Conservation (phyloP, 2,888 invertebrate genomes). For the Ectemnius continuus region DNA sequence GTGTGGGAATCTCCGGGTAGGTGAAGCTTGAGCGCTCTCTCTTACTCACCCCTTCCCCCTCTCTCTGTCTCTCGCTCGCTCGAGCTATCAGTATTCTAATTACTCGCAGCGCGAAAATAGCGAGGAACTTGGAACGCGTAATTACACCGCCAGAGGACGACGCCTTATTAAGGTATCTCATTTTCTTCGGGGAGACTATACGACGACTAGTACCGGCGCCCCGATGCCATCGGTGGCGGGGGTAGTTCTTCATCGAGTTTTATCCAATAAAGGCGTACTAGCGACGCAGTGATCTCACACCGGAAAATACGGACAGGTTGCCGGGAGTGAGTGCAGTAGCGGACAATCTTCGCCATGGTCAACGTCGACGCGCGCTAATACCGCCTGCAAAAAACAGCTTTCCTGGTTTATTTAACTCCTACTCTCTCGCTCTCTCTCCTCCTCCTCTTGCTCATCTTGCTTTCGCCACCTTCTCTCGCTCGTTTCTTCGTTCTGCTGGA, state of each 20-base stretch:
- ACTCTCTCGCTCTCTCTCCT: neutral
- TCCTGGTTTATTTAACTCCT: conserved; percentile 47
- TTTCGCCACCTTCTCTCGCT: too few relatives aligned
- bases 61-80: conserved; percentile 1
- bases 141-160: conserved; percentile 46
- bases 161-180: conserved; percentile 63
- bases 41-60: neutral
- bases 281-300: conserved; percentile 38
- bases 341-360: conserved; percentile 33
- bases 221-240: conserved; percentile 44
- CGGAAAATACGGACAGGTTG: conserved; percentile 36
- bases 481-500: too few relatives aligned
- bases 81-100: conserved; percentile 60
- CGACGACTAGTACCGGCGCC: neutral
- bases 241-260: conserved; percentile 59
- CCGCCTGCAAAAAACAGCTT: conserved; percentile 40
- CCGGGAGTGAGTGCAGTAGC: conserved; percentile 26
- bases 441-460: too few relatives aligned
- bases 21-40: conserved; percentile 11
- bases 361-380: conserved; percentile 44
- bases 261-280: conserved; percentile 52
- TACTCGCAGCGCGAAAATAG: conserved; percentile 59
- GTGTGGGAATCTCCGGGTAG: neutral
- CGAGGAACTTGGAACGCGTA: conserved; percentile 58
- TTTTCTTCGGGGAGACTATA: conserved; percentile 47